Evolutionary conservation across 2,113 vertebrate genomes (phyloP).

Genomic region (Brevimyrus niger): DNA sequence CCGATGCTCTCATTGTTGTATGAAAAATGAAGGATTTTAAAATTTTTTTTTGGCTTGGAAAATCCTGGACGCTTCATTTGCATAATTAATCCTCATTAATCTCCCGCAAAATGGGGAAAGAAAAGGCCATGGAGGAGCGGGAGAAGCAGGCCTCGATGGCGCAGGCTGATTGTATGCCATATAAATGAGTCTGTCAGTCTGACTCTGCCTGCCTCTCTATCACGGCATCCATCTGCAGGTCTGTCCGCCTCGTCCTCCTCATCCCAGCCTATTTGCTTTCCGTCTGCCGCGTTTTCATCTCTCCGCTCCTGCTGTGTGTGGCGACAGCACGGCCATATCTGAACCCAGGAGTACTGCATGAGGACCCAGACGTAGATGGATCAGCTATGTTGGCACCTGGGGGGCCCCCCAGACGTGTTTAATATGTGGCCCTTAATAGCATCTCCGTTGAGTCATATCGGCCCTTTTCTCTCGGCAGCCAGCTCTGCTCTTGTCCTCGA

Average conservation of each 20-base stretch:
- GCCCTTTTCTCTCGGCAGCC: background rate
- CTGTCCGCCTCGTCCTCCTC: background rate
- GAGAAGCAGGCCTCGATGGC: background rate
- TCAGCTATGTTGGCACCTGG: conserved; percentile 12
- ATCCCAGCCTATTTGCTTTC: background rate
- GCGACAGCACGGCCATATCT: background rate
- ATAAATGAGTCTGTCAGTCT: background rate
- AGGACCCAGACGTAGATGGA: conserved; percentile 23
- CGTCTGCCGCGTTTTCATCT: background rate
- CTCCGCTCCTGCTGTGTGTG: background rate
- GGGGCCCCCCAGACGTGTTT: background rate
- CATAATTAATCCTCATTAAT: conserved; percentile 11
- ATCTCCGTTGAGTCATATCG: conserved; percentile 10
- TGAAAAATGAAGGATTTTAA: background rate
- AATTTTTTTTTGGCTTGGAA: background rate
- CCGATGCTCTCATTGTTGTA: background rate
- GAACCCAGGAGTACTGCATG: conserved; percentile 5
- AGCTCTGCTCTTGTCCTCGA: too few species aligned
- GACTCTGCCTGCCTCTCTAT: background rate
- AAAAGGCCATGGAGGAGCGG: background rate
- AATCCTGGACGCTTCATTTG: background rate
- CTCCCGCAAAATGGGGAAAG: background rate
- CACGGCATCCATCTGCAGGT: background rate
- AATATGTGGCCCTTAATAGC: conserved; percentile 30
- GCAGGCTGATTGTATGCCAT: background rate